These are phyloP conservation scores for Microcebus jonahi DNA, from an alignment of 2,113 vertebrate species.

Conservation along the genomic window DNA sequence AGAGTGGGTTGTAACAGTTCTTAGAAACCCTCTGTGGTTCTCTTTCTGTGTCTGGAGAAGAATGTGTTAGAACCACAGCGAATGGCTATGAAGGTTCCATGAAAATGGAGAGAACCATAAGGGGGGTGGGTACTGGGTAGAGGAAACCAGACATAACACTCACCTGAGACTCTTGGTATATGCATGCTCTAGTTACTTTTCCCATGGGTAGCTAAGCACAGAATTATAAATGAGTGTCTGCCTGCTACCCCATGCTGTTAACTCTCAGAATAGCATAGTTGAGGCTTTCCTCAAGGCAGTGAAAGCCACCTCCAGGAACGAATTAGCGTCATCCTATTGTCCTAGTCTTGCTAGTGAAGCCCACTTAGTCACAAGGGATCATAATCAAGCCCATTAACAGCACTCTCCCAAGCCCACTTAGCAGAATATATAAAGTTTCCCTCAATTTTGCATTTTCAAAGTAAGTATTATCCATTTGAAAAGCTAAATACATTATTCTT, in stretches of 20 bases:
- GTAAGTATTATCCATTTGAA: background rate
- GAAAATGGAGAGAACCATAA: background rate
- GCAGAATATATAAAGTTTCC: background rate
- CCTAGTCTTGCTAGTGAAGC: background rate
- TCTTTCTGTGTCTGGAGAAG: background rate
- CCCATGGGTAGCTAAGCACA: background rate
- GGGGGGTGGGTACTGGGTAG: background rate
- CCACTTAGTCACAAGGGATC: constrained; percentile 14
- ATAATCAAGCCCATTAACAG: background rate
- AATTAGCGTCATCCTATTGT: constrained; percentile 12
- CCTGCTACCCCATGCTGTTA: constrained; percentile 23
- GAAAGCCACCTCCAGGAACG: constrained; percentile 23
- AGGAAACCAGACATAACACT: background rate
- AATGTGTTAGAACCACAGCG: background rate
- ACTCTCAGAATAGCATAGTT: constrained; percentile 3
- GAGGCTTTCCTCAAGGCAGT: background rate
- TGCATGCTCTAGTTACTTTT: constrained; percentile 16
- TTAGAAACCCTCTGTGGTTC: background rate
- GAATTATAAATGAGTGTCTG: background rate
- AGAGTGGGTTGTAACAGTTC: background rate
- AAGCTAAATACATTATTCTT: background rate
- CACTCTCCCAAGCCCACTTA: background rate
- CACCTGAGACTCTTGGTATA: background rate
- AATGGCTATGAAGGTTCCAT: background rate
- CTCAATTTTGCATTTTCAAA: background rate